These are phyloP conservation scores for Stylophora pistillata DNA, from an alignment of 64 coral and sea anemone genomes.

Conservation along the genomic window DNA sequence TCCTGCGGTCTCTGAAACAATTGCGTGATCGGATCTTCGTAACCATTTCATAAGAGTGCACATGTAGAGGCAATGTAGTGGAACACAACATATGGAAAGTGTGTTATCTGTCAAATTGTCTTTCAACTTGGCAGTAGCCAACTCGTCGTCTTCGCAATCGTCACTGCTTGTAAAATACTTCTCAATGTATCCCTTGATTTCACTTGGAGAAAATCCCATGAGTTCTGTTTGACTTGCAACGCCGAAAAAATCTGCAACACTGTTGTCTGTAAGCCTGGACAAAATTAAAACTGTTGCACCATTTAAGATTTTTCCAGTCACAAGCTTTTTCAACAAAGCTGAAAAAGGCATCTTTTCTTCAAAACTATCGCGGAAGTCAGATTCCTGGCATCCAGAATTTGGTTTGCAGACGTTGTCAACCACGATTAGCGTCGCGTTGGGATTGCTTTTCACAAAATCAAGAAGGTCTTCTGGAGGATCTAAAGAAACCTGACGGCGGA, in stretches of 20 bases:
- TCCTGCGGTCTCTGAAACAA: not conserved
- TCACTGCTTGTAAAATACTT: not conserved
- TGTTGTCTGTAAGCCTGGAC: not conserved
- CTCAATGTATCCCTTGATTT: not conserved
- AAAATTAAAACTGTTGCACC: not conserved
- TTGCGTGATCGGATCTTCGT: not conserved
- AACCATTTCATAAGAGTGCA: not conserved
- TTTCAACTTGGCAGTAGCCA: not conserved
- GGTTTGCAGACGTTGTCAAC: constrained; percentile 18
- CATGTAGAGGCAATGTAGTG: constrained; percentile 8
- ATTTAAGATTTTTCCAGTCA: not conserved
- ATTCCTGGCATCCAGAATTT: not conserved
- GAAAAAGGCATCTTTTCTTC: constrained; percentile 11
- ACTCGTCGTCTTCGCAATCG: not conserved
- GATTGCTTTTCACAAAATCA: constrained; percentile 14
- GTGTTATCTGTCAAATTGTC: not conserved
- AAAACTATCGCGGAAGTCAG: not conserved
- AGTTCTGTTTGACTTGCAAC: not conserved
- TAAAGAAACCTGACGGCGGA: not conserved
- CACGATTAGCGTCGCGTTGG: not conserved
- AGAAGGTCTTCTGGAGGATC: not conserved
- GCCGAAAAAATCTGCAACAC: not conserved
- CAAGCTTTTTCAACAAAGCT: not conserved
- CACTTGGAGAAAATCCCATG: not conserved
- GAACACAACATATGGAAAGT: constrained; percentile 13